A percentile compares a stretch with the other conserved stretches of the same genome.
These are phyloP conservation scores for Sebastes paucispinis DNA, from an alignment of 2,797 vertebrate genomes.

Conservation along the genomic window DNA sequence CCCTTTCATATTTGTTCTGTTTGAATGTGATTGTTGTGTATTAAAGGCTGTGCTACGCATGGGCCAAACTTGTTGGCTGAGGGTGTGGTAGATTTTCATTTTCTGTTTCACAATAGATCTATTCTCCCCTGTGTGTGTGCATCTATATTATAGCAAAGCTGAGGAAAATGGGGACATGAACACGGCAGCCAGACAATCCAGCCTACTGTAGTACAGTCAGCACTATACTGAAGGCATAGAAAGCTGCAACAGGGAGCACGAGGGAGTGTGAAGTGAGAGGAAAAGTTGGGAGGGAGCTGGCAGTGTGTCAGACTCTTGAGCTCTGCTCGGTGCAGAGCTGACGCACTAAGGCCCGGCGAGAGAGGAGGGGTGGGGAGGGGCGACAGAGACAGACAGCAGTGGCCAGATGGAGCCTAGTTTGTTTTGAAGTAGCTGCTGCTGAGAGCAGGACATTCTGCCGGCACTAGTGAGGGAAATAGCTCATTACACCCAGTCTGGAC, in stretches of 20 bases:
- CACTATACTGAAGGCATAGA: neutral
- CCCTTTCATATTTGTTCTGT: slow-evolving; percentile 72
- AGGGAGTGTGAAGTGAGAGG: slow-evolving; percentile 51
- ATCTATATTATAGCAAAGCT: slow-evolving; percentile 20
- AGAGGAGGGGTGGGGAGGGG: slow-evolving; percentile 40
- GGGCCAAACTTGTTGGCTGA: slow-evolving; percentile 60
- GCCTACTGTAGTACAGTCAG: slow-evolving; percentile 30
- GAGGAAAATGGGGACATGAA: slow-evolving; percentile 17
- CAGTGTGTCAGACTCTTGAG: slow-evolving; percentile 69
- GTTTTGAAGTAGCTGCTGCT: slow-evolving; percentile 69
- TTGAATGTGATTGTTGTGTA: slow-evolving; percentile 73
- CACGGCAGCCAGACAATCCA: slow-evolving; percentile 28
- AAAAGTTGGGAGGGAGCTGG: slow-evolving; percentile 78
- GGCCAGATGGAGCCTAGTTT: slow-evolving; percentile 76
- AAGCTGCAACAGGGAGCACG: slow-evolving; percentile 23
- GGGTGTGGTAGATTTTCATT: slow-evolving; percentile 53
- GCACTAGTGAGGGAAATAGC: slow-evolving; percentile 8
- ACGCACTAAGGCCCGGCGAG: slow-evolving; percentile 70
- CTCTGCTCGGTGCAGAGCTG: slow-evolving; percentile 78
- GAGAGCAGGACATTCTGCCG: slow-evolving; percentile 35
- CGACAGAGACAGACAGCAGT: slow-evolving; percentile 53
- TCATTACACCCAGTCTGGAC: slow-evolving; percentile 28
- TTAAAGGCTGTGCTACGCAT: slow-evolving; percentile 60
- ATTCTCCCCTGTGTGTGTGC: slow-evolving; percentile 37
- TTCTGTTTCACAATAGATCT: slow-evolving; percentile 53